These are phyloP conservation scores for Pseudomyrmex cubaensis DNA, from an alignment of 1,140 invertebrate genomes.

Conservation along the genomic window DNA sequence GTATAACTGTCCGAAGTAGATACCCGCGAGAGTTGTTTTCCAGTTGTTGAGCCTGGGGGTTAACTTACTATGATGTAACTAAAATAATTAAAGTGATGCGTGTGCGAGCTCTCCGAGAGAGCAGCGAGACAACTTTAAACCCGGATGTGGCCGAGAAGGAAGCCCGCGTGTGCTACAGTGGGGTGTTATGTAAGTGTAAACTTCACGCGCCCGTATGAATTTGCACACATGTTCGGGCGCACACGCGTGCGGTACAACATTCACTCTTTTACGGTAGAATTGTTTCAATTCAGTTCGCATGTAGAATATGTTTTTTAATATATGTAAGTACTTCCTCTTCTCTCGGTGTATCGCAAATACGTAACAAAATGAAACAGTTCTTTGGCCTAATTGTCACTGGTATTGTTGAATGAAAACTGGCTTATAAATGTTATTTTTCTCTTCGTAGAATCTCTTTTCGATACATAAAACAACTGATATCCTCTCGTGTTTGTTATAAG, in stretches of 20 bases:
- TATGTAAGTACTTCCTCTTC: too few species aligned
- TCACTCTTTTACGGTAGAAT: background rate
- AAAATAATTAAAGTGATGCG: slow-evolving; percentile 72
- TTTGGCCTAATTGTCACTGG: too few species aligned
- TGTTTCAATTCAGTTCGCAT: too few species aligned
- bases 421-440: too few species aligned
- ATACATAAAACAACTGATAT: background rate
- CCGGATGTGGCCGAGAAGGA: slow-evolving; percentile 44
- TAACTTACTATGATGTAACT: slow-evolving; percentile 70
- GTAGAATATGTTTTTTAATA: too few species aligned
- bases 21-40: slow-evolving; percentile 63
- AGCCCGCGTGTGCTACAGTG: background rate
- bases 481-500: too few species aligned
- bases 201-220: background rate
- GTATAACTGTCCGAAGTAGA: slow-evolving; percentile 62
- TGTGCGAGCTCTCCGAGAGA: slow-evolving; percentile 52
- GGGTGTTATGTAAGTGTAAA: slow-evolving; percentile 1
- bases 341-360: too few species aligned
- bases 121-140: slow-evolving; percentile 56
- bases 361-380: too few species aligned
- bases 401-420: too few species aligned
- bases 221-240: background rate
- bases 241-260: background rate
- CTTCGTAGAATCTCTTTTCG: too few species aligned
- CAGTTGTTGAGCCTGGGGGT: slow-evolving; percentile 58